Base-by-base conservation (phyloP, 1,140 invertebrate genomes). In the Galendromus occidentalis region DNA sequence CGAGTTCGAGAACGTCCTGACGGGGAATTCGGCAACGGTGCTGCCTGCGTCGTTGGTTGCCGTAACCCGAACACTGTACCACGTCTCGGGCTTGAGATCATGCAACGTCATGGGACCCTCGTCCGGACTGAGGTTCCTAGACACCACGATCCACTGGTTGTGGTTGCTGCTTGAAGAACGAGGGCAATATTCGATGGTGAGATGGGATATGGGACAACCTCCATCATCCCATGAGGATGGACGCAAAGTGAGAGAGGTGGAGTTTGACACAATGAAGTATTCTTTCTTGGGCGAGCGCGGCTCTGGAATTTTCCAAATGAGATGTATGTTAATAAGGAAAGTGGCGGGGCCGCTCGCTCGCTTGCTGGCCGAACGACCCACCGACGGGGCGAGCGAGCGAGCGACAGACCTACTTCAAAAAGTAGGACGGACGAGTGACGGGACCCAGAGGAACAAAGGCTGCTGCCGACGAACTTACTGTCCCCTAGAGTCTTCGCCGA, bases 1-100 rank as follows among this genome's bases (percentile, higher is more conserved):
- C 69, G 87, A 88, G 67, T 89, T 84, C 22, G 90, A 93, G 12
- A 94, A 80, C 14, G 93, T 96, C 18, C 88, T 89, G 76, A 95
- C 95, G 79, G 91, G 88, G 72, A 78, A 73, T n/a, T 74, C 69
- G 44, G 70, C 71, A 66, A 76, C 74, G 2, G 75, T 77, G 2
- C 73, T 72, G 0, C 78, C 77, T 9, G 76, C 76, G 29, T 77
- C 75, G 68, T 74, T 77, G 66, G 74, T 71, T 0, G 77, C 77
- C 7, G 70, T 74, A 2, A 78, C 73, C 14, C 73, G 71, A 71
- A 79, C 74, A 6, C 71, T 67, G 68, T 78, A 78, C 71, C 73
- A 74, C 0, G 73, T 77, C 7, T 74, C 75, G 12, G 77, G 75
- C 25, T 70, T 71, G 7, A 79, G 68, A 25, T 76, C 76, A 44